Evolutionary conservation across 2,113 vertebrate species (phyloP).

Genomic region (Columbina picui): DNA sequence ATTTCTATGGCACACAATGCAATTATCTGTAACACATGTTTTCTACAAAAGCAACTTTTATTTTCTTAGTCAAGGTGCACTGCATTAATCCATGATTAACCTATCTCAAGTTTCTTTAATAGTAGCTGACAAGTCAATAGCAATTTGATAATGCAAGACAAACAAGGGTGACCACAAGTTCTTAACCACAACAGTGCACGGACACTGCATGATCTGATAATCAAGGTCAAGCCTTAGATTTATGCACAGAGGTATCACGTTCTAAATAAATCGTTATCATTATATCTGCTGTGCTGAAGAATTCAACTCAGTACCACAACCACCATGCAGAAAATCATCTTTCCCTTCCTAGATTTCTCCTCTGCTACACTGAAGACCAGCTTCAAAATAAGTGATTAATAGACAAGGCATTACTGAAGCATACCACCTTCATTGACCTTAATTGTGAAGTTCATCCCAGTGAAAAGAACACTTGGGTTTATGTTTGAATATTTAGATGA

Average conservation of each 20-base stretch:
- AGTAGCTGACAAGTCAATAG: neutral
- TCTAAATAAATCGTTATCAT: neutral
- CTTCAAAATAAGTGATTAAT: neutral
- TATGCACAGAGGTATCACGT: neutral
- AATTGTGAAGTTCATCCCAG: neutral
- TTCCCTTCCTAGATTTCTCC: neutral
- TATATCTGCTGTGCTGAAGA: neutral
- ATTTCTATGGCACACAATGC: neutral
- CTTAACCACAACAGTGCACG: neutral
- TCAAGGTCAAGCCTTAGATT: neutral
- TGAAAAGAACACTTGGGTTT: neutral
- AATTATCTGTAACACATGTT: neutral
- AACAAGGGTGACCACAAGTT: neutral
- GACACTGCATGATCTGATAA: neutral
- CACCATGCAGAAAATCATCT: neutral
- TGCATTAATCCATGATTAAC: neutral
- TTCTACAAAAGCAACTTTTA: neutral
- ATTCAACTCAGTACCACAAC: neutral
- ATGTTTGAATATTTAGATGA: neutral
- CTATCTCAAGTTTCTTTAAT: neutral
- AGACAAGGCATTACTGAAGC: neutral
- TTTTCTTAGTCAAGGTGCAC: neutral
- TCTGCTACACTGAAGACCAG: neutral
- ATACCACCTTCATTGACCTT: neutral
- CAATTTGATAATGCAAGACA: neutral